Percentiles rank a stretch among this genome's conserved stretches.
Evolutionary conservation across 2,888 invertebrate genomes (phyloP).

Genomic region (Blastobasis adustella): DNA sequence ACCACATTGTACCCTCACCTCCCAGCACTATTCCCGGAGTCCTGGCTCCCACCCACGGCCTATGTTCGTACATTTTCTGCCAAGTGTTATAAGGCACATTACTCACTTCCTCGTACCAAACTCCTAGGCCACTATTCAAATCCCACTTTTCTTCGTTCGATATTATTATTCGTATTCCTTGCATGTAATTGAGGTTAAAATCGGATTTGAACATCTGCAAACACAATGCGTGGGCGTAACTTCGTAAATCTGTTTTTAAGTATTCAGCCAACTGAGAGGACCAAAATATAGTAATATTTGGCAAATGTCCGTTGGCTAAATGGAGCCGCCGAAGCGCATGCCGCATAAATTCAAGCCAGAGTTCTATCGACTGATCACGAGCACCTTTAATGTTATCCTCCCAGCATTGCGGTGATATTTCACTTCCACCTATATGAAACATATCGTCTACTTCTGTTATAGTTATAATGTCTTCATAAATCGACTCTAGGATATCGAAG

Average conservation of each 20-base stretch:
- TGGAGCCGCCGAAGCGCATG: conserved; percentile 75
- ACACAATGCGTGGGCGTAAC: conserved; percentile 21
- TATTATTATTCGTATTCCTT: conserved; percentile 81
- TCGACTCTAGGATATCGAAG: conserved; percentile 78
- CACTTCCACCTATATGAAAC: conserved; percentile 86
- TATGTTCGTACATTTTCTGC: conserved; percentile 88
- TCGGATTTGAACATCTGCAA: too few relatives aligned
- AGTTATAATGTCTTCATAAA: conserved; percentile 83
- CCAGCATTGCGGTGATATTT: conserved; percentile 85
- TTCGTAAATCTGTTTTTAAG: conserved; percentile 36
- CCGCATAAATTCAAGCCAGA: conserved; percentile 83
- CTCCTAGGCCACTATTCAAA: conserved; percentile 86
- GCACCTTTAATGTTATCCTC: conserved; percentile 76
- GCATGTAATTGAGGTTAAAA: conserved; percentile 24
- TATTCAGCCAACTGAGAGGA: conserved; percentile 33
- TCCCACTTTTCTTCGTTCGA: conserved; percentile 91
- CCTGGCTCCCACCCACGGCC: conserved; percentile 72
- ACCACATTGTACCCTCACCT: conserved; percentile 89
- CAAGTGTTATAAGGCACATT: conserved; percentile 88
- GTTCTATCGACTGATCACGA: conserved; percentile 76
- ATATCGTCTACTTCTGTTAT: conserved; percentile 84
- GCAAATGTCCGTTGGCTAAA: conserved; percentile 56
- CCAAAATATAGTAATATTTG: conserved; percentile 46
- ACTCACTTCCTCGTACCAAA: conserved; percentile 84
- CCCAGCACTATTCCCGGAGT: conserved; percentile 72